These are phyloP conservation scores for Coregonus clupeaformis DNA, from an alignment of 2,113 vertebrate genomes.

Conservation along the genomic window DNA sequence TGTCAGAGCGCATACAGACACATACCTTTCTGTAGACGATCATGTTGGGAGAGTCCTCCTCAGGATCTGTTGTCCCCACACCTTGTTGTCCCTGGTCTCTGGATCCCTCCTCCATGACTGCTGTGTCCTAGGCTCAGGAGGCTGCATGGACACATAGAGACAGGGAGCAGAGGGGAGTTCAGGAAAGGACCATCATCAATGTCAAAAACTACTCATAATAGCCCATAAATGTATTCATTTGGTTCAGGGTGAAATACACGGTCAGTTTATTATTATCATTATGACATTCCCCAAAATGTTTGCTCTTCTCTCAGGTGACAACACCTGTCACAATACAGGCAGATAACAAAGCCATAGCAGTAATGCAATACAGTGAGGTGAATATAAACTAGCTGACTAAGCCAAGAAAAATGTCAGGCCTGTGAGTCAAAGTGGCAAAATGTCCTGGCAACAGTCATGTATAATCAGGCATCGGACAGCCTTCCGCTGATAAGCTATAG, in stretches of 20 bases:
- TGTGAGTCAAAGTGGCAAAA: background rate
- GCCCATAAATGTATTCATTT: constrained; percentile 22
- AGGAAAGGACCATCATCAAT: background rate
- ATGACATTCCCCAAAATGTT: constrained; percentile 42
- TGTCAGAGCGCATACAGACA: background rate
- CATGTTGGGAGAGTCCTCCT: constrained; percentile 95
- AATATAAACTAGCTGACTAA: constrained; percentile 36
- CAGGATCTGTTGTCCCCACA: constrained; percentile 76
- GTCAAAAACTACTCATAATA: background rate
- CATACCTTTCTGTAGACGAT: constrained; percentile 96
- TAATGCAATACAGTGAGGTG: constrained; percentile 20
- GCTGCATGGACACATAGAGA: constrained; percentile 1
- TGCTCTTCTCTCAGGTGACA: constrained; percentile 16
- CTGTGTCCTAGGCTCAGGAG: constrained; percentile 39
- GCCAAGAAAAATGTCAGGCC: constrained; percentile 12
- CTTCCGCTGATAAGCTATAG: background rate
- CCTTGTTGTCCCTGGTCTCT: constrained; percentile 69
- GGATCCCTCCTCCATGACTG: constrained; percentile 85
- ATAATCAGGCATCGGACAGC: no score
- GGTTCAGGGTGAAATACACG: background rate
- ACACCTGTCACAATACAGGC: constrained; percentile 30
- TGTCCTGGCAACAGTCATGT: background rate
- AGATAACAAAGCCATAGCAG: constrained; percentile 45
- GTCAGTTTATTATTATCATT: constrained; percentile 19
- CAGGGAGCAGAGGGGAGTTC: background rate